Base-by-base conservation (phyloP, 2,888 invertebrate species). In the Chironomus riparius region DNA sequence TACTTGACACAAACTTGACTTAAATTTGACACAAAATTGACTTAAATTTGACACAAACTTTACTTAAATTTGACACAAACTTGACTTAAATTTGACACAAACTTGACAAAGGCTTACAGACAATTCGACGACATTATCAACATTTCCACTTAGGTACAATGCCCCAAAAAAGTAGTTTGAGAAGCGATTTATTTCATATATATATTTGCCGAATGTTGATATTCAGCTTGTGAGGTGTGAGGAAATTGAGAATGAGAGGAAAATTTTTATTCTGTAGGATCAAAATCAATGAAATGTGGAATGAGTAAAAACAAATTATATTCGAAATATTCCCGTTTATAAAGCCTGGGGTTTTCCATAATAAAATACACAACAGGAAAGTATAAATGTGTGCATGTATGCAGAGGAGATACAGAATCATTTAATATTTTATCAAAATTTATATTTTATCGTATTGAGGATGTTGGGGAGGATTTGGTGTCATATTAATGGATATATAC, bases 361-460 rank as follows among this genome's bases (percentile, higher is more conserved):
- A 56, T 56, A 56, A 7, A 56, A 56, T 56, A 18, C 18, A 56
- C 18, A 24, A 65, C n/a, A 65, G 10, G 24, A 21, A 65, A 15
- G 56, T 65, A 65, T 65, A 56, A 56, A 56, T 18, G 13, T 56
- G 56, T 56, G 56, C 7, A 38, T 38, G 56, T 18, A 38, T 38
- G 10, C 10, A 38, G 38, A 10, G 38, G 38, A 38, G 38, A 28
- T 28, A 28, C 28, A 38, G 38, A 10, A 38, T 10, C 28, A 68
- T 72, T 72, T 72, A 62, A 72, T 72, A 72, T 72, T 72, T 72
- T 72, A 72, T 72, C 62, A 72, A 62, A 72, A 72, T 61, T 72
- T 72, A 72, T 72, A 62, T 72, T 38, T 72, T 72, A 62, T 72
- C 72, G 72, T 72, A 72, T 72, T 72, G n/a, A 28, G 72, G 62